Conservation (phyloP, 2,888 invertebrate genomes). For the Cheilosia urbana region DNA sequence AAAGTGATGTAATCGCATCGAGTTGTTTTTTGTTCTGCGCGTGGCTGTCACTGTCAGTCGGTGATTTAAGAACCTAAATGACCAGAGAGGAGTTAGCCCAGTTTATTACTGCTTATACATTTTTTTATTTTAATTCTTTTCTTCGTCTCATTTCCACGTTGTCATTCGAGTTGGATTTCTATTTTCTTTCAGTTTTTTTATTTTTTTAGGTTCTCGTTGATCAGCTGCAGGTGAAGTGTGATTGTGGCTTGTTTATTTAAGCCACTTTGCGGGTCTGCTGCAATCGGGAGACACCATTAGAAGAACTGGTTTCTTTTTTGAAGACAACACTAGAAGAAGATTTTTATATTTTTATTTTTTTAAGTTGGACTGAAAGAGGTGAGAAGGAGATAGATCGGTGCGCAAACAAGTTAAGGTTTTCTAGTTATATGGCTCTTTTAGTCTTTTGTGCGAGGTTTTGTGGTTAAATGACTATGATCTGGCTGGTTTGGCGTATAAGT, state of each 20-base stretch:
- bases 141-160: constrained; percentile 39
- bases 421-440: constrained; percentile 34
- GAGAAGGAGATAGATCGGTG: constrained; percentile 55
- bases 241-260: constrained; percentile 43
- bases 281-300: constrained; percentile 20
- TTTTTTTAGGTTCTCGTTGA: constrained; percentile 27
- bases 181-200: constrained; percentile 27
- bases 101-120: constrained; percentile 55
- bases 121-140: constrained; percentile 22
- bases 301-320: constrained; percentile 42
- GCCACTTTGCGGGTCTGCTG: constrained; percentile 40
- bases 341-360: background rate
- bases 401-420: constrained; percentile 56
- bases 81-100: constrained; percentile 60
- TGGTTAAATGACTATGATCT: constrained; percentile 39
- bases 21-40: constrained; percentile 40
- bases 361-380: constrained; percentile 39
- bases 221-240: constrained; percentile 66
- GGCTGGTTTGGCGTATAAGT: constrained; percentile 20
- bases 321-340: constrained; percentile 3
- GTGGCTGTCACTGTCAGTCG: constrained; percentile 7
- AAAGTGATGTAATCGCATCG: constrained; percentile 68
- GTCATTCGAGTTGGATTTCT: constrained; percentile 50
- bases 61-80: constrained; percentile 63
- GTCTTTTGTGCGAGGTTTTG: constrained; percentile 33